Conservation (phyloP, 2,797 vertebrate genomes). For the Benthosema pterotum region DNA sequence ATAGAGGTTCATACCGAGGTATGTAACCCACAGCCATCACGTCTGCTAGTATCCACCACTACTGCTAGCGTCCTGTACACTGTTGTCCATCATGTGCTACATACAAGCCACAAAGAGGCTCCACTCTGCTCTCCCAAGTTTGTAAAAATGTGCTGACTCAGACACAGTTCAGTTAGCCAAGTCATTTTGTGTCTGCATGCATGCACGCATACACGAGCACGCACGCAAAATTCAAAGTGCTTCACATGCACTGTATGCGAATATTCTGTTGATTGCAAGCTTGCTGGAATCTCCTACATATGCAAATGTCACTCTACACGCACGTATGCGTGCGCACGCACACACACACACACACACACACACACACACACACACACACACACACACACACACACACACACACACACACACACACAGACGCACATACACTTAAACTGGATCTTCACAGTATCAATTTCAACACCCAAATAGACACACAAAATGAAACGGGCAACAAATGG, state of each 20-base stretch:
- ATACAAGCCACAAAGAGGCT: conserved; percentile 12
- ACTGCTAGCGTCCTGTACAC: not conserved
- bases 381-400: conserved; percentile 30
- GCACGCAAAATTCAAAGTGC: too few relatives aligned
- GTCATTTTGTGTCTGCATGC: not conserved
- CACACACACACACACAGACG: not conserved
- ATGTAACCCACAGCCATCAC: not conserved
- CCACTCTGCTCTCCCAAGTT: conserved; percentile 9
- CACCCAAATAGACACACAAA: too few relatives aligned
- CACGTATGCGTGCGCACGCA: conserved; percentile 38
- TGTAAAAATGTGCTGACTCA: conserved; percentile 30
- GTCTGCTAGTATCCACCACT: conserved; percentile 1
- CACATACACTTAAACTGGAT: not conserved
- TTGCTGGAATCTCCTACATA: too few relatives aligned
- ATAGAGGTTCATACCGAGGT: too few relatives aligned
- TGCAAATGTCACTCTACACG: too few relatives aligned
- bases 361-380: not conserved
- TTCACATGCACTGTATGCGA: too few relatives aligned
- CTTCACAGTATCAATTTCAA: too few relatives aligned
- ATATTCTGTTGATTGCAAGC: too few relatives aligned
- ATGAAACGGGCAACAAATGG: too few relatives aligned
- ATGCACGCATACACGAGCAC: not conserved
- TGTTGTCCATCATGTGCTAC: not conserved
- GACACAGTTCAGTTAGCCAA: conserved; percentile 22
- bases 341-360: not conserved